Evolutionary conservation across 2,113 vertebrate genomes (phyloP), one percentile per base, ranked within the genome.

Genomic region (Accipiter virgatus): DNA sequence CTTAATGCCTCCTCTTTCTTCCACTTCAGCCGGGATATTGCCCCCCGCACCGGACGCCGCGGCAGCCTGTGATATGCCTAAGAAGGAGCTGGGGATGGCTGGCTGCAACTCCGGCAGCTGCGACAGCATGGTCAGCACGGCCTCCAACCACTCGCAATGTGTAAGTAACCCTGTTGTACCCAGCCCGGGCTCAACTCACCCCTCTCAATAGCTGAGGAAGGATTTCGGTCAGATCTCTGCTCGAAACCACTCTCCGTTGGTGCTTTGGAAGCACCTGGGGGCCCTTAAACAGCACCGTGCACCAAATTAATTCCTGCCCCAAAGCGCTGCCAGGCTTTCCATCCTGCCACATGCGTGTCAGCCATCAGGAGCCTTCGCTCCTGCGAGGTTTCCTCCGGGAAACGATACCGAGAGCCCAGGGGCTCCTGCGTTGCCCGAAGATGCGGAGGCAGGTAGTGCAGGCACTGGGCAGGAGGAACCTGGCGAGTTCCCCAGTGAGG

Each of bases 61-160:
- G 12, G 81, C 91, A 74, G 65, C 40, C 81, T 23, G 40, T 42
- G 96, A 59, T 50, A 99, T 99, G 99, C 99, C 99, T 3, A 98
- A 98, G 97, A 98, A 98, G 78, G 98, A 99, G 82, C 98, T 98
- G 90, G 98, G 97, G 52, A 98, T 96, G 97, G 89, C 96, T 80
- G 98, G 97, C 92, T 93, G 97, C 65, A 98, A 98, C 93, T 97
- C 97, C 0, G 98, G 98, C 61, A 99, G 99, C 98, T 98, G 98
- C 13, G 98, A 99, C 98, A 99, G 98, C 77, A 97, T 98, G 93
- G 97, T 97, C 97, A 99, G 99, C 93, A 96, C 96, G 15, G 96
- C 98, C 72, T 99, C 99, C 93, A 90, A 93, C 90, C 97, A 56
- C 95, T 98, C 98, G 0, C 98, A 96, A 96, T 94, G 91, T 83